Evolutionary conservation across 2,797 vertebrate genomes (phyloP), one percentile per base, ranked within the genome.

Genomic region (Balearica regulorum): DNA sequence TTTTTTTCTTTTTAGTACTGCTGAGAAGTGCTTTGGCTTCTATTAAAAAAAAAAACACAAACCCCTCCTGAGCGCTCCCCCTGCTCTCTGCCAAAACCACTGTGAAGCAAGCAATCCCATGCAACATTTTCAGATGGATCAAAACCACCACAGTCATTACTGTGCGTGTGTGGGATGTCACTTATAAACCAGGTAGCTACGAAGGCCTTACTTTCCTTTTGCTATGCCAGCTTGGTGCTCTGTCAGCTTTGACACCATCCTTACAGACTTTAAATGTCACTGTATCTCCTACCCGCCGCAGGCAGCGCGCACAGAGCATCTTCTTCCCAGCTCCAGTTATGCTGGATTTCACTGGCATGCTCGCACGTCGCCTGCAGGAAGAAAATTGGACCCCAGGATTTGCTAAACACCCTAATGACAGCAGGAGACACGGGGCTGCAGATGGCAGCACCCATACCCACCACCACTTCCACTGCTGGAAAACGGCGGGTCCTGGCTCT

Each of bases 281-380:
- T 46, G 4, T 46, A 33, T 28, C 35, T 70, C 43, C 69, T 66
- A 39, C 68, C 6, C 9, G 22, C 37, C 6, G 2, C 60, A 46
- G 71, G 46, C 26, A 84, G 43, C 8, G 9, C 1, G 1, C 20
- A 46, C 44, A 58, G 15, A 72, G 22, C 31, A 18, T 46, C 39
- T 64, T 73, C 60, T 71, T 82, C 60, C 73, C 61, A 54, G 33
- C 31, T 69, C 55, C 15, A 35, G 31, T 70, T n/a, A 66, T 31
- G 46, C 17, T 54, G 39, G 17, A 33, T 87, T 85, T 87, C 60
- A 79, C 55, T 28, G 37, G 41, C 37, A 46, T 11, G 35, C 31
- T 77, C 6, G 5, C 0, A 1, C 0, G 1, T 87, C 1, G 1
- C 46, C 58, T 41, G 53, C 51, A 39, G 60, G 66, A 85, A 69